Conservation (phyloP, 2,113 vertebrate genomes). For the Megaceryle maxima region DNA sequence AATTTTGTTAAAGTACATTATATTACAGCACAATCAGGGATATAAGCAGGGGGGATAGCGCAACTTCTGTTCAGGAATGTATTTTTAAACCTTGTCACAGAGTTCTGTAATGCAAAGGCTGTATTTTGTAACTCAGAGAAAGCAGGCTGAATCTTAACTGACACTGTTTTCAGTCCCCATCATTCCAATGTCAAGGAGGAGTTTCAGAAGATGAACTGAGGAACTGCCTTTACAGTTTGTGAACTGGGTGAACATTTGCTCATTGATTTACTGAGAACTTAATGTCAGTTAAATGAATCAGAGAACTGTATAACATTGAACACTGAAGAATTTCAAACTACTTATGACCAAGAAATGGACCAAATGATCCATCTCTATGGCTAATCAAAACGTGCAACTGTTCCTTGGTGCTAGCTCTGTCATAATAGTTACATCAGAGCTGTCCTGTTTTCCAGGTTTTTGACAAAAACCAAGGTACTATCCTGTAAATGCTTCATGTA, state of each 20-base stretch:
- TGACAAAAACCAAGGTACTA: background rate
- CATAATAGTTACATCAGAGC: background rate
- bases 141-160: background rate
- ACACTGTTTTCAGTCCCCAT: background rate
- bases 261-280: background rate
- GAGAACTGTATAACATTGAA: background rate
- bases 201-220: background rate
- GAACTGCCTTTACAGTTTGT: background rate
- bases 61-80: constrained; percentile 36
- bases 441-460: background rate
- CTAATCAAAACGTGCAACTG: background rate
- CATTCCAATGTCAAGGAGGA: background rate
- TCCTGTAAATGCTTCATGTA: background rate
- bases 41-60: constrained; percentile 35
- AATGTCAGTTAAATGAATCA: background rate
- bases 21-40: constrained; percentile 55
- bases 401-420: background rate
- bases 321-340: background rate
- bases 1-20: constrained; percentile 65
- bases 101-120: background rate
- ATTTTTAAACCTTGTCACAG: constrained; percentile 32
- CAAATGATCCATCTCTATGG: background rate
- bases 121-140: background rate
- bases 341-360: background rate
- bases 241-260: background rate